Conservation (phyloP, 2,113 vertebrate species). For the Nothoprocta pentlandii region DNA sequence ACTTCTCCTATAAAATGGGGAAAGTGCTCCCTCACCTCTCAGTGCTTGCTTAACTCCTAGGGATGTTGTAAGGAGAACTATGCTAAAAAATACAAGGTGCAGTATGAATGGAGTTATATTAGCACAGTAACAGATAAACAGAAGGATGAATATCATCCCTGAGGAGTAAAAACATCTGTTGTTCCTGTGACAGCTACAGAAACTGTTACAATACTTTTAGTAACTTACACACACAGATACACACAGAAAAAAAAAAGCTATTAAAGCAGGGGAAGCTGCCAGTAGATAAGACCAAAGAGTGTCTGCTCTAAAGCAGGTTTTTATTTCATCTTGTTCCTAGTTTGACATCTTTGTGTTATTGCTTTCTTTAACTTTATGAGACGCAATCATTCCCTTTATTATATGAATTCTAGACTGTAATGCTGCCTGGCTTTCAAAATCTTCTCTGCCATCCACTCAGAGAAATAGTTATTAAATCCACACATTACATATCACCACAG, state of each 20-base stretch:
- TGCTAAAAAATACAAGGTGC: neutral
- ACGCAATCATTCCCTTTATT: neutral
- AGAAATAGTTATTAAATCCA: neutral
- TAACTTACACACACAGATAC: neutral
- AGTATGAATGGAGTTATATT: neutral
- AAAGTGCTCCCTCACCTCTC: neutral
- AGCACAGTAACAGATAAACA: neutral
- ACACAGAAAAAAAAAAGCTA: neutral
- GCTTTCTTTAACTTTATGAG: neutral
- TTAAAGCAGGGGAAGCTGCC: neutral
- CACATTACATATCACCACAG: neutral
- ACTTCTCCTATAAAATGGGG: neutral
- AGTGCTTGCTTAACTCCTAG: neutral
- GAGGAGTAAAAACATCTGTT: neutral
- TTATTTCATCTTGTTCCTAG: neutral
- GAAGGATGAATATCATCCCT: neutral
- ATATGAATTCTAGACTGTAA: neutral
- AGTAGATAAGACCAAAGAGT: neutral
- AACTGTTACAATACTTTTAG: neutral
- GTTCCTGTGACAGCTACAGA: neutral
- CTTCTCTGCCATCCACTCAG: neutral
- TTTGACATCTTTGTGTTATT: neutral
- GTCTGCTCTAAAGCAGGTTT: neutral
- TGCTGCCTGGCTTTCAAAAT: neutral
- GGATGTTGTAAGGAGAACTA: neutral